Conservation (phyloP, 2,888 invertebrate genomes). For the Neocrepidodera transversa region DNA sequence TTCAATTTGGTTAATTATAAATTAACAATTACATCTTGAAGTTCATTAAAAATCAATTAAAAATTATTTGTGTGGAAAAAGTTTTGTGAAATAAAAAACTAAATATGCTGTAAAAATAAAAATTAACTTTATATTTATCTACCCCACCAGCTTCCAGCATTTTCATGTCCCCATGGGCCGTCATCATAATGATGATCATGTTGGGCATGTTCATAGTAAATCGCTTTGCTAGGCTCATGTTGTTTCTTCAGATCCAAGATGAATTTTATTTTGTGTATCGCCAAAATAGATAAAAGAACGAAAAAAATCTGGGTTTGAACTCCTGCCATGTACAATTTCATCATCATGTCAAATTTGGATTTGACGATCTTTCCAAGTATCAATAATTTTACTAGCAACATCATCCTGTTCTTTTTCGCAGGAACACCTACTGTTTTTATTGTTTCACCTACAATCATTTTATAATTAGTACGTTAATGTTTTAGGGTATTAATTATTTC, state of each 20-base stretch:
- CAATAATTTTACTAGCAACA: constrained; percentile 72
- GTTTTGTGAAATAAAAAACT: too few species aligned
- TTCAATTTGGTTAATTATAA: too few species aligned
- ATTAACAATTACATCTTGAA: too few species aligned
- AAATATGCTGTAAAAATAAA: too few species aligned
- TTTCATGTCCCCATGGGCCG: constrained; percentile 64
- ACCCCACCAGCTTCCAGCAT: constrained; percentile 33
- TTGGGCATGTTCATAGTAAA: constrained; percentile 83
- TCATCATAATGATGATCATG: constrained; percentile 81
- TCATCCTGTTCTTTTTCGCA: constrained; percentile 74
- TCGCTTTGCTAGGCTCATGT: constrained; percentile 74
- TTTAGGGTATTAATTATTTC: background rate
- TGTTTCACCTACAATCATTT: constrained; percentile 19
- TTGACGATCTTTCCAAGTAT: constrained; percentile 74
- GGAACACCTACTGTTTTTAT: constrained; percentile 17
- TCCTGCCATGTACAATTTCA: constrained; percentile 77
- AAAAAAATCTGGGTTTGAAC: constrained; percentile 79
- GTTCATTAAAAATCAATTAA: too few species aligned
- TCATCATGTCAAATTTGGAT: constrained; percentile 73
- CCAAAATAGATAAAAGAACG: constrained; percentile 71
- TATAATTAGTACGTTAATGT: background rate
- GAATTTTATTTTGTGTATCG: constrained; percentile 74
- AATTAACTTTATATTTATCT: too few species aligned
- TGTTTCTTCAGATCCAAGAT: constrained; percentile 77
- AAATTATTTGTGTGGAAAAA: too few species aligned